Evolutionary conservation across 1,140 invertebrate genomes (phyloP), one percentile per base, ranked within the genome.

Genomic region (Bombyx mandarina): DNA sequence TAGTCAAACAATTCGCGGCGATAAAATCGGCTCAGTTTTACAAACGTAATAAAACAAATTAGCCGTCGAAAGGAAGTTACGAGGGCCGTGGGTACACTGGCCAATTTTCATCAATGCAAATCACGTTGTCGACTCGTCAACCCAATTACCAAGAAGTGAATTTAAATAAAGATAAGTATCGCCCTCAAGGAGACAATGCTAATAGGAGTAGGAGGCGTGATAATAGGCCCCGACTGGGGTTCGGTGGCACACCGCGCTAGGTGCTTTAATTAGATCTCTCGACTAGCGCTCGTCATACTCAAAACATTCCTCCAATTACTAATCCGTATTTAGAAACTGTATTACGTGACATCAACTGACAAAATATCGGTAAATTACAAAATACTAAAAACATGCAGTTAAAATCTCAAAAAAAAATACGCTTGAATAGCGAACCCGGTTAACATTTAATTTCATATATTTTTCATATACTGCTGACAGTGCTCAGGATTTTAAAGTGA

Each of bases 161-260:
- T 86, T 86, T 86, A 86, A 86, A 86, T 86, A 86, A 86, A 86
- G 83, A 86, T 86, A 85, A 86, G 83, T 86, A 83, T 86, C 83
- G 82, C 82, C 79, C 82, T 86, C 76, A 75, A 82, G 77, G 77
- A 86, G 83, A 86, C 83, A 84, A 84, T 84, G 83, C 83, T 85
- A 83, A 85, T 83, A 81, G 82, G 77, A 75, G 77, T 72, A 67
- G 77, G 81, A 80, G 77, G 80, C 79, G 79, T 71, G 79, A 78
- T 86, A 84, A 86, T 84, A 75, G 83, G 79, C 79, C 69, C 74
- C 71, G 72, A 75, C 79, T 75, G 77, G 80, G 75, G 70, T 60
- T 61, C 70, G 62, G 62, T 60, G 75, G 73, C 75, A 66, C 75
- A 73, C 75, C 80, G 71, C 80, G 71, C 72, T 80, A 81, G 75